These are phyloP conservation scores for Eulemur rubriventer DNA, from an alignment of 2,797 vertebrate species.

Conservation along the genomic window DNA sequence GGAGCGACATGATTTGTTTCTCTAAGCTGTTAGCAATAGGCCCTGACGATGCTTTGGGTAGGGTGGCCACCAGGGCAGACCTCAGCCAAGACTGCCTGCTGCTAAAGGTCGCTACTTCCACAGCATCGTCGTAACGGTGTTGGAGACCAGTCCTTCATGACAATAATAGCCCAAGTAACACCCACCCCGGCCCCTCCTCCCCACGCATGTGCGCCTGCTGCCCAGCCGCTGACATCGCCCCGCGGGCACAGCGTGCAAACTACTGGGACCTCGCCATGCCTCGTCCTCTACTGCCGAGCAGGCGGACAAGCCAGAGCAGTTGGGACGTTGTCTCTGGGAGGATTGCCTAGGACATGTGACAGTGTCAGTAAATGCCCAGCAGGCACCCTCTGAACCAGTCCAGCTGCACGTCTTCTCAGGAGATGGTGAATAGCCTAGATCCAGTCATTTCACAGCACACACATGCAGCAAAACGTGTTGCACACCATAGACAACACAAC, in stretches of 20 bases:
- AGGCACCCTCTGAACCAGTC: not conserved
- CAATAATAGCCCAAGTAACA: not conserved
- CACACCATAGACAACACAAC: too few relatives aligned
- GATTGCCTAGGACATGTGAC: not conserved
- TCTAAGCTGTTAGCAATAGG: not conserved
- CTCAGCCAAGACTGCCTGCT: not conserved
- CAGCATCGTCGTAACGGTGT: not conserved
- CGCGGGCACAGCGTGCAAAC: fast-evolving
- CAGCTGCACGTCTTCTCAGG: not conserved
- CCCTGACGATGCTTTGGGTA: not conserved
- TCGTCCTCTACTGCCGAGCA: not conserved
- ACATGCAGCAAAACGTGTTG: not conserved
- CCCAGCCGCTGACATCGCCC: not conserved
- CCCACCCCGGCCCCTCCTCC: not conserved
- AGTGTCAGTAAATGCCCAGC: not conserved
- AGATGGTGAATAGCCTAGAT: not conserved
- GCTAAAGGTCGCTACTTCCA: not conserved
- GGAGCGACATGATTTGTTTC: not conserved
- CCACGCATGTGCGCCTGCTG: not conserved
- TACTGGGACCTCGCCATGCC: not conserved
- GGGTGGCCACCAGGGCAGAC: not conserved
- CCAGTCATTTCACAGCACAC: too few relatives aligned
- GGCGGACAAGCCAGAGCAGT: not conserved
- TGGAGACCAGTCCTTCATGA: not conserved
- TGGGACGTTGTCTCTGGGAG: not conserved